Evolutionary conservation across 2,888 invertebrate genomes (phyloP), one percentile per base, ranked within the genome.

Genomic region (Papilio gigon): DNA sequence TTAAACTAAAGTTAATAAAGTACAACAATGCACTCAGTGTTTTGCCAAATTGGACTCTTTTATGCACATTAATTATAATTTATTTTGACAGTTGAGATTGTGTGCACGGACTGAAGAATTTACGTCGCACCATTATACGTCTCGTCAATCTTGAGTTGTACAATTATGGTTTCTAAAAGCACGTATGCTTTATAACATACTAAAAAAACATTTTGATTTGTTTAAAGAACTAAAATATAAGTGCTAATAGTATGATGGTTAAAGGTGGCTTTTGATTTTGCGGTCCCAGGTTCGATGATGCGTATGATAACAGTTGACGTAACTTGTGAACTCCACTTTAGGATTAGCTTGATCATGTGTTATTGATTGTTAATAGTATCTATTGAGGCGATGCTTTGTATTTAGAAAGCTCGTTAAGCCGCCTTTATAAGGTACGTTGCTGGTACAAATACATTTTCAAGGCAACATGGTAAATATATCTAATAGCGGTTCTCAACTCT

Each of bases 11-110:
- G 25, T 65, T 56, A 35, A 50, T 30, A 30, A 22, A 35, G n/a
- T 22, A 35, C 20, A 47, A 47, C 63, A 50, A 63, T 50, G 22
- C 47, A 63, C n/a, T 17, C 27, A 25, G 53, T 27, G 30, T 53
- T 53, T 53, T 30, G 27, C 27, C 27, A 53, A 53, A 53, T 27
- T 30, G n/a, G 27, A 53, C 30, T 27, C n/a, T 17, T 50, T 25
- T 53, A 30, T 53, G 30, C n/a, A 53, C 27, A 53, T 30, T 56
- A 56, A 56, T 56, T 56, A 53, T 50, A 30, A 56, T 53, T 56
- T 30, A 27, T 27, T n/a, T 27, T 27, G 50, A 5, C 14, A 50
- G 50, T 6, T 25, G 50, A 25, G 4, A 50, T 50, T 27, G 27
- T 14, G 27, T 12, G 6, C 2, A 25, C 6, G 5, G 25, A 50